Evolutionary conservation across 2,797 vertebrate species (phyloP).

Genomic region (Gephyroberyx darwinii): DNA sequence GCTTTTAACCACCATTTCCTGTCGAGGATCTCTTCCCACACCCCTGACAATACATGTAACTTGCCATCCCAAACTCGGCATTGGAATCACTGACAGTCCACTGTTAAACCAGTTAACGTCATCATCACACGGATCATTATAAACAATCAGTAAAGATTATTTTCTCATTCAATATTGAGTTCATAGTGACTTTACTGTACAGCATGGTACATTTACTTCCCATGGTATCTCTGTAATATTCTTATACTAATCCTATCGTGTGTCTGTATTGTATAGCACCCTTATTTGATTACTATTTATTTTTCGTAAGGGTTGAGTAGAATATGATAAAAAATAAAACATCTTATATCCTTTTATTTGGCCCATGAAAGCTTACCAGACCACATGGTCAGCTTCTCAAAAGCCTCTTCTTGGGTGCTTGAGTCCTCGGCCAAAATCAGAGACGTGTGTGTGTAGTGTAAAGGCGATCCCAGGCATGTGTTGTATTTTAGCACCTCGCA

Average conservation of each 20-base stretch:
- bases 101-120: slow-evolving; percentile 29
- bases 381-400: slow-evolving; percentile 93
- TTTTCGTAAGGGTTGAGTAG: too few species aligned
- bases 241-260: too few species aligned
- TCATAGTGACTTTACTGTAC: too few species aligned
- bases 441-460: slow-evolving; percentile 92
- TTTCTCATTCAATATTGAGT: too few species aligned
- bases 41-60: background rate
- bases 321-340: background rate
- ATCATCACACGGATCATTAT: slow-evolving; percentile 10
- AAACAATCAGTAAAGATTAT: too few species aligned
- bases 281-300: too few species aligned
- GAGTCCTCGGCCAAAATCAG: slow-evolving; percentile 92
- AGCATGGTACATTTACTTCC: too few species aligned
- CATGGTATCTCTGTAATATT: too few species aligned
- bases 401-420: slow-evolving; percentile 89
- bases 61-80: background rate
- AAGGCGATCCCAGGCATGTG: slow-evolving; percentile 89
- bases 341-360: background rate
- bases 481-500: slow-evolving; percentile 90
- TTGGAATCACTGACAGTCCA: background rate
- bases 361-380: slow-evolving; percentile 84
- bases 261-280: background rate
- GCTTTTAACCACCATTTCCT: slow-evolving; percentile 57
- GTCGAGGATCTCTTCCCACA: background rate